phyloP scores from a whole-genome alignment of 2,113 vertebrate species.

The Hippocampus abdominalis region DNA sequence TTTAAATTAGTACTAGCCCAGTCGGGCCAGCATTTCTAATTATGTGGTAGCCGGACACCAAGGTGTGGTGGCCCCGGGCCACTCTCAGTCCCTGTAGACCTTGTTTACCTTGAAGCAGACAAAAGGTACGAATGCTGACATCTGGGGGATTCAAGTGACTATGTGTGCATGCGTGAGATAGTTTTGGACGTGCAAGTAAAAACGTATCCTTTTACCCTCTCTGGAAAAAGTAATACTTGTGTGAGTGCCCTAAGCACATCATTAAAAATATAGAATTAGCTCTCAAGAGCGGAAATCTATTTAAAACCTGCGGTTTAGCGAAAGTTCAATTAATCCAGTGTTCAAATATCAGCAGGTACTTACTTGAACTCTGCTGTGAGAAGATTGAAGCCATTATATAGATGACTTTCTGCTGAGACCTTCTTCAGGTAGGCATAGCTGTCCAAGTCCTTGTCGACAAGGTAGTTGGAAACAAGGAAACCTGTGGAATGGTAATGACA shows the following conservation, averaged over 20 bases:
- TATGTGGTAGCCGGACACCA: too few relatives aligned
- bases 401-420: slow-evolving; percentile 83
- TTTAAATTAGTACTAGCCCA: too few relatives aligned
- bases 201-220: background rate
- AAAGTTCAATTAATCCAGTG: background rate
- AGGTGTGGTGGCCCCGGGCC: too few relatives aligned
- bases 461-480: slow-evolving; percentile 86
- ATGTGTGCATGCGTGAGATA: background rate
- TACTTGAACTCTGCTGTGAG: slow-evolving; percentile 92
- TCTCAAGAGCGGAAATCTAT: background rate
- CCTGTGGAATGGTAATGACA: slow-evolving; percentile 65
- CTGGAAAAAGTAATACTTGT: background rate
- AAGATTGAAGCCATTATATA: slow-evolving; percentile 97
- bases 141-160: too few relatives aligned
- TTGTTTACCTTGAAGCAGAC: too few relatives aligned
- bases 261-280: background rate
- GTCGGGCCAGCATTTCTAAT: too few relatives aligned
- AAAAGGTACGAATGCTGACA: too few relatives aligned
- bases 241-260: background rate
- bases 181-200: background rate
- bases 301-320: background rate
- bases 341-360: slow-evolving; percentile 47
- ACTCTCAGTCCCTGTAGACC: too few relatives aligned
- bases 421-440: slow-evolving; percentile 92
- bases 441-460: slow-evolving; percentile 81